Conservation (phyloP, 2,113 vertebrate genomes). For the human region DNA sequence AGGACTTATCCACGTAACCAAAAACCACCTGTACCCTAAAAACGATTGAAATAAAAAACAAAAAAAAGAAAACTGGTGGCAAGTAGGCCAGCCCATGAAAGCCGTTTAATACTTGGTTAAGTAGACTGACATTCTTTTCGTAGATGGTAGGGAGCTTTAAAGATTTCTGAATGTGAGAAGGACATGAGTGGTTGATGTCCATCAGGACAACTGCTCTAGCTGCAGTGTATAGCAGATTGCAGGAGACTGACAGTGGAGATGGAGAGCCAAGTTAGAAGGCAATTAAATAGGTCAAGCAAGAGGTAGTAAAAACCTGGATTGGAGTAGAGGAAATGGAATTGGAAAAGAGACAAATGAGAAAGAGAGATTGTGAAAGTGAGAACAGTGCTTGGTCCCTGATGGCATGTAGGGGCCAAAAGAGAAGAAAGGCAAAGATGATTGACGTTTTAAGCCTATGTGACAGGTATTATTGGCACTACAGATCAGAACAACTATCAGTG, state of each 20-base stretch:
- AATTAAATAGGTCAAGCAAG: not conserved
- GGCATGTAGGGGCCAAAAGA: not conserved
- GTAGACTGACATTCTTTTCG: not conserved
- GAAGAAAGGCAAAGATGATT: not conserved
- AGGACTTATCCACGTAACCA: no score
- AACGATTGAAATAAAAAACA: no score
- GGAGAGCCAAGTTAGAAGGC: not conserved
- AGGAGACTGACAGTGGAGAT: no score
- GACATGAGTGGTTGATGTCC: not conserved
- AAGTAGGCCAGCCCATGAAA: not conserved
- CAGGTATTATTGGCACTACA: not conserved
- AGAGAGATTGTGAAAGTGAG: not conserved
- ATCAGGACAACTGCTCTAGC: accelerated
- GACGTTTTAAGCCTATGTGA: not conserved
- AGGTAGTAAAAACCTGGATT: not conserved
- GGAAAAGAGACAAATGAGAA: not conserved
- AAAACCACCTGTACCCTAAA: no score
- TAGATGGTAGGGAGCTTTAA: not conserved
- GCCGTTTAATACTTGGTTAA: not conserved
- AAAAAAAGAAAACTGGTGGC: no score
- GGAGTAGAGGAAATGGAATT: not conserved
- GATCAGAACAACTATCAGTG: not conserved
- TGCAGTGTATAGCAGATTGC: accelerated
- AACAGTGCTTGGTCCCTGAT: not conserved
- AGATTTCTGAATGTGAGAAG: not conserved